Conservation (phyloP, 2,113 vertebrate species). For the Petaurus breviceps region DNA sequence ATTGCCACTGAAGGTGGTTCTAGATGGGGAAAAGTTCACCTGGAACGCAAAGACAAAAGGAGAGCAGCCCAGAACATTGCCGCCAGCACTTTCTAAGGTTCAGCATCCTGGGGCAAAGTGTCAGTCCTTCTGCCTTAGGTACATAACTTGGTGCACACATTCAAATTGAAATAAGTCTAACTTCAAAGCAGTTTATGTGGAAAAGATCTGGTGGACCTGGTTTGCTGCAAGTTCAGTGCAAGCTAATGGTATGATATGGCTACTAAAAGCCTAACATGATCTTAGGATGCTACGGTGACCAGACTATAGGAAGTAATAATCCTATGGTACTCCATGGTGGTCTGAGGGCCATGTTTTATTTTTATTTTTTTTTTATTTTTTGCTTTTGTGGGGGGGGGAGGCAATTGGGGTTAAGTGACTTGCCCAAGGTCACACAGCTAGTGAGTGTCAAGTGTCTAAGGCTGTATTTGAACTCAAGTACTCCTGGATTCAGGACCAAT, state of each 20-base stretch:
- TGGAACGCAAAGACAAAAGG: background rate
- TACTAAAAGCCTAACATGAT: background rate
- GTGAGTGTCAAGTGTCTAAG: no score
- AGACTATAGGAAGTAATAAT: background rate
- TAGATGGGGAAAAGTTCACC: background rate
- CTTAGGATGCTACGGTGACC: background rate
- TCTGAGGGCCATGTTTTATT: background rate
- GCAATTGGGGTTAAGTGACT: no score
- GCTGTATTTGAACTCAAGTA: no score
- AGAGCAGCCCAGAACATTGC: background rate
- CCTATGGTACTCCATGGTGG: background rate
- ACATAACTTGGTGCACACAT: background rate
- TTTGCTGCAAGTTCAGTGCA: background rate
- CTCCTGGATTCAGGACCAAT: no score
- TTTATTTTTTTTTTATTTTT: no score
- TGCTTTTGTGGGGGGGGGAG: no score
- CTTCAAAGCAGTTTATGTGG: background rate
- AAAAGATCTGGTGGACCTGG: background rate
- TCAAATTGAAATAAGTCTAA: background rate
- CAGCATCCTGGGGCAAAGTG: background rate
- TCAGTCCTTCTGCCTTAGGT: background rate
- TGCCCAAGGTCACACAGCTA: no score
- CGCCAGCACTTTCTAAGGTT: background rate
- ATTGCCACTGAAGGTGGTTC: background rate
- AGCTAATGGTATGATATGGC: background rate